Conservation (phyloP, 2,888 invertebrate genomes). For the Drosophila kanekoi region DNA sequence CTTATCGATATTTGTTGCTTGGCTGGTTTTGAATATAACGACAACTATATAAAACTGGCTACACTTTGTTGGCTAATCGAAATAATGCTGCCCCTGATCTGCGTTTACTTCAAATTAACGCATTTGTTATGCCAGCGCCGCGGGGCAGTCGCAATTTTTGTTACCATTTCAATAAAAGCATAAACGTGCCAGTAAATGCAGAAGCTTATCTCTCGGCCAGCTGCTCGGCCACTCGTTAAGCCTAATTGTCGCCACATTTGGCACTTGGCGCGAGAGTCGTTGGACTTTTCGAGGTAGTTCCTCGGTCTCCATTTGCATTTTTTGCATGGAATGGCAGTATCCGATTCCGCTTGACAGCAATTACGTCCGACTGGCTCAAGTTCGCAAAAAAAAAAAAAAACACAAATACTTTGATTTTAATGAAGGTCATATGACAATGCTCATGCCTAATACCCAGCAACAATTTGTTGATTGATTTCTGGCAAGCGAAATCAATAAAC, state of each 20-base stretch:
- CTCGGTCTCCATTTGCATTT: slow-evolving; percentile 62
- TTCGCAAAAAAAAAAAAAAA: slow-evolving; percentile 56
- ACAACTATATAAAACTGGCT: neutral
- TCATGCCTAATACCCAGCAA: slow-evolving; percentile 46
- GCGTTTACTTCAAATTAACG: slow-evolving; percentile 13
- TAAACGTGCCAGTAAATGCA: slow-evolving; percentile 56
- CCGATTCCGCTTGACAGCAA: slow-evolving; percentile 71
- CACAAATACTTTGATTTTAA: slow-evolving; percentile 50
- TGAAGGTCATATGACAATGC: slow-evolving; percentile 65
- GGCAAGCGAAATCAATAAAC: slow-evolving; percentile 61
- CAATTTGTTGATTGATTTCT: slow-evolving; percentile 75
- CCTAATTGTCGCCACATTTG: slow-evolving; percentile 70
- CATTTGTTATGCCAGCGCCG: slow-evolving; percentile 9
- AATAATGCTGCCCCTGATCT: slow-evolving; percentile 16
- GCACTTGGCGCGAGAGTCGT: slow-evolving; percentile 61
- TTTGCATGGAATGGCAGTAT: slow-evolving; percentile 49
- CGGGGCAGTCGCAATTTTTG: slow-evolving; percentile 26
- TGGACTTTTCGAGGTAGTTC: slow-evolving; percentile 77
- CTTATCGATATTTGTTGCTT: slow-evolving; percentile 15
- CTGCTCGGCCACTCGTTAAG: slow-evolving; percentile 55
- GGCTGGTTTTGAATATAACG: slow-evolving; percentile 7
- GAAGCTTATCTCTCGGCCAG: slow-evolving; percentile 63
- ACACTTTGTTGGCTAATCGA: slow-evolving; percentile 22
- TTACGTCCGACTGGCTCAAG: slow-evolving; percentile 72
- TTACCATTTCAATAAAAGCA: slow-evolving; percentile 49